These are phyloP conservation scores for Salvelinus fontinalis DNA, from an alignment of 2,113 vertebrate genomes.

Conservation along the genomic window DNA sequence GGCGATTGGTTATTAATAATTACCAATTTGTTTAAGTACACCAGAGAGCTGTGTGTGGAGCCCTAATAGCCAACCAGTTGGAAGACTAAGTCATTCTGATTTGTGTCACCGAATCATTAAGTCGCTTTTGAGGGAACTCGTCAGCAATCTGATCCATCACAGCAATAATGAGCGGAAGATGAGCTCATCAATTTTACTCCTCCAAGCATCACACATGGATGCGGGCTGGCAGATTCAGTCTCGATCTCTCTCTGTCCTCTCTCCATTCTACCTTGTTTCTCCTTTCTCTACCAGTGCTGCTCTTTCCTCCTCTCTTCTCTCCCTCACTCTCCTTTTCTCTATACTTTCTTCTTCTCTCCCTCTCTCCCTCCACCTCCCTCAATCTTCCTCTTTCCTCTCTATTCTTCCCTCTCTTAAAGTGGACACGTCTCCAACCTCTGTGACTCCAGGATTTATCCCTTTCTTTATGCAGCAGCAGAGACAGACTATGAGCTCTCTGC, in stretches of 20 bases:
- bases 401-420: slow-evolving; percentile 27
- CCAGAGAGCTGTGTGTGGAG: slow-evolving; percentile 60
- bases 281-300: background rate
- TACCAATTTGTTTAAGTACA: slow-evolving; percentile 76
- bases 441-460: slow-evolving; percentile 31
- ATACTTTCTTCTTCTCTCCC: background rate
- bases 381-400: background rate
- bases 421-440: slow-evolving; percentile 40
- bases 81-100: slow-evolving; percentile 58
- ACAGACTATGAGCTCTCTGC: slow-evolving; percentile 24
- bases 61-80: slow-evolving; percentile 68
- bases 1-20: slow-evolving; percentile 72
- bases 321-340: background rate
- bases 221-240: slow-evolving; percentile 19
- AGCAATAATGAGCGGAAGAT: slow-evolving; percentile 75
- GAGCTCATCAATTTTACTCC: slow-evolving; percentile 74
- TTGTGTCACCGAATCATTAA: slow-evolving; percentile 78
- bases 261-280: slow-evolving; percentile 13
- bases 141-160: slow-evolving; percentile 77
- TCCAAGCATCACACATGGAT: slow-evolving; percentile 35
- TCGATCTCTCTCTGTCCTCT: slow-evolving; percentile 27
- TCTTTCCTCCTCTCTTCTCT: background rate
- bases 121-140: slow-evolving; percentile 74
- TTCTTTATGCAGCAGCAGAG: slow-evolving; percentile 28
- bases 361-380: background rate